Evolutionary conservation across 2,113 vertebrate species (phyloP).

Genomic region (Sceloporus undulatus): DNA sequence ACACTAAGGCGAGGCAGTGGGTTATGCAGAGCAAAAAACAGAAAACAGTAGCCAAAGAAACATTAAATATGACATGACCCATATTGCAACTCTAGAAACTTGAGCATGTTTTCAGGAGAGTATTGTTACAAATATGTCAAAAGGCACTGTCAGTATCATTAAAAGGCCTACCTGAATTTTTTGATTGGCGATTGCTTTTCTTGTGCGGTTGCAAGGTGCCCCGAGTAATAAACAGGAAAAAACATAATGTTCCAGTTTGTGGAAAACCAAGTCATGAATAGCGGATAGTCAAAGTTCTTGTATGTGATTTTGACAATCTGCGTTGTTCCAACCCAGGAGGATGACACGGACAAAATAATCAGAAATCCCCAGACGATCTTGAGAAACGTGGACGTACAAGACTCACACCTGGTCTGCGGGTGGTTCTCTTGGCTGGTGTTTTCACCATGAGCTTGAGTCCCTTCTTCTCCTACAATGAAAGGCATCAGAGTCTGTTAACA

Average conservation of each 20-base stretch:
- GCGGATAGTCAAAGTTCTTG: constrained; percentile 97
- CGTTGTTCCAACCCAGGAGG: constrained; percentile 97
- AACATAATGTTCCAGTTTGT: constrained; percentile 99
- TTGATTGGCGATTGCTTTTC: constrained; percentile 96
- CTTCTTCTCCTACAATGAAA: constrained; percentile 87
- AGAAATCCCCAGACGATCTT: constrained; percentile 94
- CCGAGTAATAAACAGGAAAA: constrained; percentile 98
- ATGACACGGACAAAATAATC: constrained; percentile 94
- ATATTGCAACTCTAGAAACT: too few relatives aligned
- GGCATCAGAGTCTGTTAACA: background rate
- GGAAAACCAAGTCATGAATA: constrained; percentile 99
- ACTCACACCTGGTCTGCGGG: constrained; percentile 88
- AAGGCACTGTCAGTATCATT: too few relatives aligned
- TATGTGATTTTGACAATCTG: constrained; percentile 97
- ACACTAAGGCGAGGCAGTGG: too few relatives aligned
- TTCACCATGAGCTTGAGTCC: constrained; percentile 82
- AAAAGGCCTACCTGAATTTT: constrained; percentile 90
- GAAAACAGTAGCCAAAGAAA: too few relatives aligned
- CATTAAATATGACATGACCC: too few relatives aligned
- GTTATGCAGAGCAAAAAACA: too few relatives aligned
- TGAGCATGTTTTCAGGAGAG: background rate
- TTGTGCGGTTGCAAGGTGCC: constrained; percentile 89
- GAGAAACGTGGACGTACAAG: constrained; percentile 83
- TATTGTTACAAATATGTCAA: background rate
- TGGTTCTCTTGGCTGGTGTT: constrained; percentile 76